Evolutionary conservation across 1,140 invertebrate genomes (phyloP).

Genomic region (Ceratosolen fusciceps): DNA sequence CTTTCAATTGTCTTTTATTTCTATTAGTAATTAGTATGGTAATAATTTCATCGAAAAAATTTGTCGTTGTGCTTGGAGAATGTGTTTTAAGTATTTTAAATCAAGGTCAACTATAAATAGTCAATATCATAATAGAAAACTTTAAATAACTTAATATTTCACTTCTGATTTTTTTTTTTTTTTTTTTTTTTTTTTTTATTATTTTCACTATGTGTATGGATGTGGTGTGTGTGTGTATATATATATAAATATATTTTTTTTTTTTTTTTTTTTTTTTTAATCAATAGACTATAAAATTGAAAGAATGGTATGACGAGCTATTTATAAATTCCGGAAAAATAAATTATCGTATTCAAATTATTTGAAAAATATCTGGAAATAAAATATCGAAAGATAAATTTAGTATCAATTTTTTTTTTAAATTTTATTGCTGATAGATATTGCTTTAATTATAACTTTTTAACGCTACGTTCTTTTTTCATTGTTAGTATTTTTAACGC

Average conservation of each 20-base stretch:
- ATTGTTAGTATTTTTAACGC: conserved; percentile 1
- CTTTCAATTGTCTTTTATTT: not conserved
- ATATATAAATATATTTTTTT: too few species aligned
- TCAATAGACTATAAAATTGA: not conserved
- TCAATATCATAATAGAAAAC: not conserved
- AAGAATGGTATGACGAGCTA: not conserved
- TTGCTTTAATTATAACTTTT: not conserved
- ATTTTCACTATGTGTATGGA: too few species aligned
- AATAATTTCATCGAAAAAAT: not conserved
- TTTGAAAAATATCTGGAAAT: not conserved
- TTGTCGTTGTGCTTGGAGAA: not conserved
- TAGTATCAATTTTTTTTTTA: not conserved
- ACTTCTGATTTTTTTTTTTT: too few species aligned
- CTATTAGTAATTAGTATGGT: not conserved
- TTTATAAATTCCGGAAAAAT: not conserved
- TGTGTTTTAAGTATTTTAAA: not conserved
- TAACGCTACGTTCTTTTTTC: not conserved
- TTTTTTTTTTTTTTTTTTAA: not conserved
- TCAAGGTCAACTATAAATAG: not conserved
- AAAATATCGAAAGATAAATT: conserved; percentile 7
- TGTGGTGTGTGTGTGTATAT: too few species aligned
- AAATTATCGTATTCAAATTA: not conserved
- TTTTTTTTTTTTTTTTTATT: not conserved
- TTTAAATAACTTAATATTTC: not conserved
- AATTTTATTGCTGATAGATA: conserved; percentile 12